A percentile compares a stretch with the other conserved stretches of the same genome.
These are phyloP conservation scores for Clistopyga incitator DNA, from an alignment of 2,888 invertebrate species.

Conservation along the genomic window DNA sequence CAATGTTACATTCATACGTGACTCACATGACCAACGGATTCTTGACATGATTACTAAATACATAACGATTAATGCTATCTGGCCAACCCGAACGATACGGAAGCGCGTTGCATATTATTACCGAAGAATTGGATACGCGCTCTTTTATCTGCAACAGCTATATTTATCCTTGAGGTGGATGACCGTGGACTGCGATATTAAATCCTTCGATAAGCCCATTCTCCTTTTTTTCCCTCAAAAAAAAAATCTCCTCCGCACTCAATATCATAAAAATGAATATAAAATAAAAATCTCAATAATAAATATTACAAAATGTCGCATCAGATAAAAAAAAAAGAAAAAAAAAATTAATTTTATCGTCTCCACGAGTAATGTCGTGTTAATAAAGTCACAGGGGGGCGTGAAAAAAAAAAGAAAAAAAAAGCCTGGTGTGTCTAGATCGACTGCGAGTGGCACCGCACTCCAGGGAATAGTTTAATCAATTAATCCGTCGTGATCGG, in stretches of 20 bases:
- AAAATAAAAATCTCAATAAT: not conserved
- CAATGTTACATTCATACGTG: constrained; percentile 52
- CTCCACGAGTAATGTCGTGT: not conserved
- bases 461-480: constrained; percentile 55
- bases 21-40: constrained; percentile 38
- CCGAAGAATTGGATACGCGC: not conserved
- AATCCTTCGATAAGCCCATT: not conserved
- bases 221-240: too few relatives aligned
- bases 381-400: not conserved
- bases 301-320: not conserved
- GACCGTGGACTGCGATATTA: not conserved
- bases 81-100: constrained; percentile 32
- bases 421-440: constrained; percentile 3
- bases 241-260: too few relatives aligned
- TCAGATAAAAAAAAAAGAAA: not conserved
- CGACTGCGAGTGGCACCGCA: constrained; percentile 40
- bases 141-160: not conserved
- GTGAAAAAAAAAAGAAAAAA: not conserved
- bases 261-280: too few relatives aligned
- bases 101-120: constrained; percentile 25
- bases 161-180: constrained; percentile 9
- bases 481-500: constrained; percentile 50
- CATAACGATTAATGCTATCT: constrained; percentile 14
- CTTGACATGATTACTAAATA: constrained; percentile 32
- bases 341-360: not conserved